Base-by-base conservation (phyloP, 1,140 invertebrate genomes). In the Oryctes rhinoceros region DNA sequence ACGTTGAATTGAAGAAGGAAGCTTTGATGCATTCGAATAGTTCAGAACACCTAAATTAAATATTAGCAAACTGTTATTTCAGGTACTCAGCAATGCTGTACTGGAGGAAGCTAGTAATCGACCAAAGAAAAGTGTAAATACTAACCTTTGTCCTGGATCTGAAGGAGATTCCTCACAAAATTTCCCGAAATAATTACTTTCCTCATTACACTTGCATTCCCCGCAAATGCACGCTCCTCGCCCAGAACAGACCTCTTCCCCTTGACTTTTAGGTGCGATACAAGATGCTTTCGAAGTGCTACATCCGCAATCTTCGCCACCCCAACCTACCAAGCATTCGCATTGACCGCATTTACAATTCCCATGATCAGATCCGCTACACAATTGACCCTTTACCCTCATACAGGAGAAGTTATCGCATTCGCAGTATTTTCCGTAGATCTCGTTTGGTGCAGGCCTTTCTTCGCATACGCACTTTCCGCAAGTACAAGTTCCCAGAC, bases 381-480 rank as follows among this genome's bases (percentile, higher is more conserved):
- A 76, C 13, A 76, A 49, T 20, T 76, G 35, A 13, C 82, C 84
- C 13, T 79, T 80, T 9, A 78, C 74, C 83, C 95, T 92, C 86
- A 97, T 95, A 87, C 97, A 99, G 18, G 94, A 95, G 86, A 96
- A 98, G 89, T 99, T 97, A 87, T 98, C 96, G 88, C 97, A 99
- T 87, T 99, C 94, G 86, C 98, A 99, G 88, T 91, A 98, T 80
- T 91, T 89, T 3, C 97, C 97, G 0, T 81, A 84, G 71, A 88
- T 89, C 79, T 92, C 89, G 88, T 94, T 91, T 3, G 90, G 88
- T 5, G 86, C 84, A 87, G 84, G 49, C 67, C 90, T 86, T 81
- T 89, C 87, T 78, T 92, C 89, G 85, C 96, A 97, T 82, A 94
- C 91, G 85, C 96, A 97, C 81, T 92, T 90, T 37, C 95, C 95